A percentile compares a stretch with the other conserved stretches of the same genome.
Evolutionary conservation across 2,113 vertebrate species (phyloP).

Genomic region (Cryptotis parvus): DNA sequence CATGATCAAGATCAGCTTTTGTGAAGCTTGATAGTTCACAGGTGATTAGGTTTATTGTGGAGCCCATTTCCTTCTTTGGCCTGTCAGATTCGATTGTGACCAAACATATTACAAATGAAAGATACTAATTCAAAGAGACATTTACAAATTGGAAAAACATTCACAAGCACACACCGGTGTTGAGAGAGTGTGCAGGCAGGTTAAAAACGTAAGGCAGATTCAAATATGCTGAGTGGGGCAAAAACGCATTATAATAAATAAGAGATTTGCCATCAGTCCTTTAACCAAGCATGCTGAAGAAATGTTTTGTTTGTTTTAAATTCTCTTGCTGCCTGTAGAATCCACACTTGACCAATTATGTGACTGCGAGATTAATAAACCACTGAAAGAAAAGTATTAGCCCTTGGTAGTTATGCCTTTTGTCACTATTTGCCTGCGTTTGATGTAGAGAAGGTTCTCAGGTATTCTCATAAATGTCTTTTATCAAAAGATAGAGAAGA

Average conservation of each 20-base stretch:
- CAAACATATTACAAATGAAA: constrained; percentile 14
- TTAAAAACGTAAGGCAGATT: background rate
- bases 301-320: background rate
- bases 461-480: background rate
- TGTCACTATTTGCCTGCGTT: background rate
- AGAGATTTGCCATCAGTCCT: background rate
- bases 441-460: background rate
- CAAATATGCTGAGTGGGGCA: background rate
- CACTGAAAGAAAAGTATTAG: background rate
- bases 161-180: background rate
- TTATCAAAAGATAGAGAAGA: background rate
- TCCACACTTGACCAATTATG: background rate
- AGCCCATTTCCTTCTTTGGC: constrained; percentile 40
- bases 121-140: constrained; percentile 51
- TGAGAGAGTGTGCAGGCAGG: background rate
- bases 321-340: background rate
- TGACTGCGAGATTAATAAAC: background rate
- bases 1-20: background rate
- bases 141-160: constrained; percentile 45
- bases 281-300: background rate
- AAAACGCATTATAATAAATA: background rate
- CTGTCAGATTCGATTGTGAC: constrained; percentile 33
- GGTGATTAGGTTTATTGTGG: constrained; percentile 35
- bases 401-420: background rate
- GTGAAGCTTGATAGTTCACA: background rate